Percentiles rank a stretch among this genome's conserved stretches.
Evolutionary conservation across 2,113 vertebrate genomes (phyloP).

Genomic region (Rousettus leschenaultii): DNA sequence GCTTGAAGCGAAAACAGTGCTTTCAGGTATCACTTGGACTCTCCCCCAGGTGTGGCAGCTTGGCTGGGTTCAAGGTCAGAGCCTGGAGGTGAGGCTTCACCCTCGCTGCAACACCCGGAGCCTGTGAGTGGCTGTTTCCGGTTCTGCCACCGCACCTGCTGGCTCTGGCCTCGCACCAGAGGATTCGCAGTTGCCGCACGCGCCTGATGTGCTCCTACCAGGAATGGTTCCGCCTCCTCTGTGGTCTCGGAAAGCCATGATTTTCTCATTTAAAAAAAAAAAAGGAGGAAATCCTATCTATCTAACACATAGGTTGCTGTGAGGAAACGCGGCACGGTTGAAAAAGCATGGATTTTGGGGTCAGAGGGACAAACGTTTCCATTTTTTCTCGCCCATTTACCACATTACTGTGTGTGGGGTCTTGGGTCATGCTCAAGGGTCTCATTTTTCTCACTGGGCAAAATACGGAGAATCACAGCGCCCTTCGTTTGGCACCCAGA

Average conservation of each 20-base stretch:
- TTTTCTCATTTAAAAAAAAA: background rate
- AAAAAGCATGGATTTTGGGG: background rate
- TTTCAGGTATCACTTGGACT: background rate
- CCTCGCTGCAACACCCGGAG: background rate
- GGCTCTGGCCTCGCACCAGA: background rate
- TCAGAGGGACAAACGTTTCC: background rate
- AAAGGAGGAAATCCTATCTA: background rate
- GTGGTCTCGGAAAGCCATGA: background rate
- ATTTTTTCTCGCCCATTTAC: background rate
- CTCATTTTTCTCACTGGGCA: background rate
- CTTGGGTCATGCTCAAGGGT: background rate
- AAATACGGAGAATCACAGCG: background rate
- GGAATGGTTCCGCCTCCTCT: background rate
- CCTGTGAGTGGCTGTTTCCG: background rate
- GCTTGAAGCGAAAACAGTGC: slow-evolving; percentile 26
- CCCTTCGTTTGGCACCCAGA: background rate
- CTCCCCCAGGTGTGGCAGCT: slow-evolving; percentile 5
- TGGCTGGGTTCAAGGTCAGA: slow-evolving; percentile 25
- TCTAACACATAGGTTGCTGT: background rate
- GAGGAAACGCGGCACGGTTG: background rate
- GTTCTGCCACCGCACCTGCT: background rate
- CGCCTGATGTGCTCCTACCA: background rate
- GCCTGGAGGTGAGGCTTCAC: background rate
- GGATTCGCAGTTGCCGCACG: background rate
- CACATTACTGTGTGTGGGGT: background rate